Percentiles rank a stretch among this genome's conserved stretches.
These are phyloP conservation scores for Crypturellus tataupa DNA, from an alignment of 2,797 vertebrate species.

Conservation along the genomic window DNA sequence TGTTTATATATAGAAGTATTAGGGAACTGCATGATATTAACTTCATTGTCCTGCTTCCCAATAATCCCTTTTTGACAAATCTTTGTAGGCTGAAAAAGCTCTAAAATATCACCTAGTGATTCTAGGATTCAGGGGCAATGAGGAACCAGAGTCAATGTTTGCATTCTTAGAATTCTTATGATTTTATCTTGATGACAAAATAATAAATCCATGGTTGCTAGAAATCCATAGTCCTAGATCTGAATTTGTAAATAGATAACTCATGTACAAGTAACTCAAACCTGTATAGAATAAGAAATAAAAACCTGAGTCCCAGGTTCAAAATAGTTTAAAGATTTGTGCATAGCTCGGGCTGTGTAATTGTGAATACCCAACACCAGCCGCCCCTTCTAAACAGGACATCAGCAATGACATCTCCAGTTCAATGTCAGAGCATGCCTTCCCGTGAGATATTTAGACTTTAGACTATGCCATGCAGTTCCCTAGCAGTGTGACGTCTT, in stretches of 20 bases:
- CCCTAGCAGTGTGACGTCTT: conserved; percentile 40
- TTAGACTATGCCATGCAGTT: conserved; percentile 49
- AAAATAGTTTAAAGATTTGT: neutral
- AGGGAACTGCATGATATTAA: neutral
- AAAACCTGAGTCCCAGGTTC: neutral
- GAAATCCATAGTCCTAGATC: neutral
- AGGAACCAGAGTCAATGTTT: neutral
- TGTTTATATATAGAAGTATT: neutral
- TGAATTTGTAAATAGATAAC: neutral
- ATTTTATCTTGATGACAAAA: neutral
- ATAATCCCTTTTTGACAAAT: neutral
- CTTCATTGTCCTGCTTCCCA: neutral
- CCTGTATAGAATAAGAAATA: neutral
- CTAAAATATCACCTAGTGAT: neutral
- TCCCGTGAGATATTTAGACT: conserved; percentile 53
- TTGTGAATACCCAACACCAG: conserved; percentile 16
- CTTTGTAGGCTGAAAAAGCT: neutral
- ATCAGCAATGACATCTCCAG: conserved; percentile 29
- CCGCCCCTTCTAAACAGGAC: neutral
- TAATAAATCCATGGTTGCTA: neutral
- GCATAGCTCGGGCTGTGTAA: conserved; percentile 2
- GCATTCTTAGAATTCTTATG: neutral
- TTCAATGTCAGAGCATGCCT: conserved; percentile 23
- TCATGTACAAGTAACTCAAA: neutral
- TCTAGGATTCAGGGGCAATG: neutral